Conservation (phyloP, 2,888 invertebrate genomes). For the Saturnia pavonia region DNA sequence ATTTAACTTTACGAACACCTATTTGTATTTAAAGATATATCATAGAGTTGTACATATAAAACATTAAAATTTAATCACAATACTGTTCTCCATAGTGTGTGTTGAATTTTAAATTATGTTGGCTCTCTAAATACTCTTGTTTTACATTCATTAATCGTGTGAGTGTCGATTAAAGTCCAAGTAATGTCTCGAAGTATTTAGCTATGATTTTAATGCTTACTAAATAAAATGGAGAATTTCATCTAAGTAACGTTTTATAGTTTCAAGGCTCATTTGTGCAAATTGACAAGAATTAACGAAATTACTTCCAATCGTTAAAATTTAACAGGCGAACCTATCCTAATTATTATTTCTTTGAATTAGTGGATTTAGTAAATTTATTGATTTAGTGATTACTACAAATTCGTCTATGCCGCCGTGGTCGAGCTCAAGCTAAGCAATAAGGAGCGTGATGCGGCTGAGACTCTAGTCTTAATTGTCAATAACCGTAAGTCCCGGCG, state of each 20-base stretch:
- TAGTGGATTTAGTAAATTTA: not conserved
- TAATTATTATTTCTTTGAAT: not conserved
- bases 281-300: not conserved
- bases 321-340: not conserved
- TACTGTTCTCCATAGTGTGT: no score
- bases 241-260: no score
- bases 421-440: constrained; percentile 60
- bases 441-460: constrained; percentile 66
- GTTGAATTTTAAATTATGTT: not conserved
- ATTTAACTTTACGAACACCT: not conserved
- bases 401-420: constrained; percentile 26
- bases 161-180: no score
- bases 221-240: no score
- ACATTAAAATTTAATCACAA: no score
- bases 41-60: no score
- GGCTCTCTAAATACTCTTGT: not conserved
- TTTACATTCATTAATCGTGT: not conserved
- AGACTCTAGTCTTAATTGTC: constrained; percentile 78
- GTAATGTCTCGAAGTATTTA: no score
- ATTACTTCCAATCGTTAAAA: not conserved
- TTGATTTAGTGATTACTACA: not conserved
- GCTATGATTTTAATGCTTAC: no score
- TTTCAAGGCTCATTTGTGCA: no score
- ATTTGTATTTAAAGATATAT: not conserved
- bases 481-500: constrained; percentile 73